Evolutionary conservation across 1,140 invertebrate species (phyloP).

Genomic region (Popillia japonica): DNA sequence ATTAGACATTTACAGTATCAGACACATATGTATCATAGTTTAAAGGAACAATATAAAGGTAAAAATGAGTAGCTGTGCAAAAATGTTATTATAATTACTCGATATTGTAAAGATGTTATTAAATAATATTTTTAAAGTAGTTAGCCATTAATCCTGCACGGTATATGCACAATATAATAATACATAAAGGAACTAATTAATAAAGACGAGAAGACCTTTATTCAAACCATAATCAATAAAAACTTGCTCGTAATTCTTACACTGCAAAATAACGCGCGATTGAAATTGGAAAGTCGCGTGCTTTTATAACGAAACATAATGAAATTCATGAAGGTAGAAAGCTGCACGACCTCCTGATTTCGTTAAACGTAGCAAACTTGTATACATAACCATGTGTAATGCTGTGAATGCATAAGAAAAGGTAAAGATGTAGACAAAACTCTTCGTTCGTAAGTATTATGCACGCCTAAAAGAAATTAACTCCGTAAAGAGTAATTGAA

Average conservation of each 20-base stretch:
- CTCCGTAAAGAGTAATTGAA: no score
- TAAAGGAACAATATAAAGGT: no score
- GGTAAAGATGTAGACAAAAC: neutral
- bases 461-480: no score
- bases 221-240: constrained; percentile 22
- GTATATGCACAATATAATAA: neutral
- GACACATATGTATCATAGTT: no score
- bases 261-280: neutral
- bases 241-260: constrained; percentile 22
- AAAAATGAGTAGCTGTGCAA: no score
- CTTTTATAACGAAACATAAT: neutral
- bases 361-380: neutral
- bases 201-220: neutral
- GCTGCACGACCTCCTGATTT: neutral
- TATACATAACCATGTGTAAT: neutral
- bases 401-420: neutral
- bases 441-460: neutral
- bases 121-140: no score
- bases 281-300: constrained; percentile 17
- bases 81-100: no score
- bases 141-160: no score
- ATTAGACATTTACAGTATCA: no score
- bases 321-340: neutral
- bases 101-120: no score
- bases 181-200: neutral